Conservation (phyloP, 2,888 invertebrate species). For the Glaucopsyche alexis region DNA sequence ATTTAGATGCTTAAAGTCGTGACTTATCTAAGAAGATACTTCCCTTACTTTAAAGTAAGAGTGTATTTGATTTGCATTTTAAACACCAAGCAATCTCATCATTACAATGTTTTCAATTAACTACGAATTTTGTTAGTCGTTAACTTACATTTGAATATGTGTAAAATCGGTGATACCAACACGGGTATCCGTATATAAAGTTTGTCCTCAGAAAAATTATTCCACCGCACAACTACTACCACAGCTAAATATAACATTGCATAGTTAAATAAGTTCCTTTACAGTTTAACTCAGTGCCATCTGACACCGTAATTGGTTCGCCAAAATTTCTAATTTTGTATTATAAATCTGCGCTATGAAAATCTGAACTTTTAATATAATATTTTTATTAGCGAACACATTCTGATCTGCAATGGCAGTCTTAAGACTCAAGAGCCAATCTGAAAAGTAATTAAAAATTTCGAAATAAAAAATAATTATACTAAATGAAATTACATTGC, state of each 20-base stretch:
- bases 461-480: no score
- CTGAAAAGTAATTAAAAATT: no score
- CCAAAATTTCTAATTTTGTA: neutral
- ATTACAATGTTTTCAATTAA: neutral
- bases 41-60: no score
- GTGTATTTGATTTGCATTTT: no score
- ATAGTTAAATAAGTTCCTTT: slow-evolving; percentile 17
- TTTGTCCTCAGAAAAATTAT: slow-evolving; percentile 13
- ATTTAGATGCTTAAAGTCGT: no score
- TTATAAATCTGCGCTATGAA: neutral
- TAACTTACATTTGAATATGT: neutral
- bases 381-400: no score
- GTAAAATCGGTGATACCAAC: neutral
- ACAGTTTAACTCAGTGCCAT: slow-evolving; percentile 15
- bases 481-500: no score
- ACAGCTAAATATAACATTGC: slow-evolving; percentile 23
- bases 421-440: no score
- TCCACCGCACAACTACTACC: neutral
- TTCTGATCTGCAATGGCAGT: no score
- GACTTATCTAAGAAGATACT: no score
- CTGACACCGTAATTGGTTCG: slow-evolving; percentile 17
- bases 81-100: neutral
- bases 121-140: neutral
- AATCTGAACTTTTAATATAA: slow-evolving; percentile 7
- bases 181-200: neutral